phyloP scores from a whole-genome alignment of 2,888 invertebrate species.

The Seira musarum region DNA sequence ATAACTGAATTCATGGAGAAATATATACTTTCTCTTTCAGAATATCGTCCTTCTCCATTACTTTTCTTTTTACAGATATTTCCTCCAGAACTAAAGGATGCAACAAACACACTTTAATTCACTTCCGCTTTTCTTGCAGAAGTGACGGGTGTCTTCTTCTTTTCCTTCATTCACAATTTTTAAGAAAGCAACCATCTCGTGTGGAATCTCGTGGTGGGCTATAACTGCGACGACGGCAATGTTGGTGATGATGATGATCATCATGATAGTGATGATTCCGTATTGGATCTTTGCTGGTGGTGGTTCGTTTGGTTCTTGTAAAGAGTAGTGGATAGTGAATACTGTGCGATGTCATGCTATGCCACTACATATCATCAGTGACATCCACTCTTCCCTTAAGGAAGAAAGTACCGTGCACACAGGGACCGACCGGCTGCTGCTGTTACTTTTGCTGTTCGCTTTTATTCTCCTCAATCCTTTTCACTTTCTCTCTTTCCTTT shows the following conservation, averaged over 20 bases:
- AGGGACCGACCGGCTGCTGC: slow-evolving; percentile 4
- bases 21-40: not conserved
- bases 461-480: no score
- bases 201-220: not conserved
- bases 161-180: not conserved
- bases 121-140: slow-evolving; percentile 37
- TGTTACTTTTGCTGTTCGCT: no score
- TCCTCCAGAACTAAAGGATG: slow-evolving; percentile 11
- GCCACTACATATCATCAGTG: slow-evolving; percentile 19
- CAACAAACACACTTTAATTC: slow-evolving; percentile 38
- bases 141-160: slow-evolving; percentile 31
- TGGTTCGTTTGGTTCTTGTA: no score
- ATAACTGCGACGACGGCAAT: no score
- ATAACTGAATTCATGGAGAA: not conserved
- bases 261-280: no score
- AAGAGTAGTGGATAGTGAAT: not conserved
- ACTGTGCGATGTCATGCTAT: slow-evolving; percentile 11
- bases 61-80: slow-evolving; percentile 28
- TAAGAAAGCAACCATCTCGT: not conserved
- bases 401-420: not conserved
- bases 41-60: not conserved
- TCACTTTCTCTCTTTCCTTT: not conserved
- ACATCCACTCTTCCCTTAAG: slow-evolving; percentile 11
- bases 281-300: not conserved
- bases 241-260: no score